Percentiles rank a stretch among this genome's conserved stretches.
phyloP scores from a whole-genome alignment of 1,140 invertebrate genomes.

The Mizuhopecten yessoensis region DNA sequence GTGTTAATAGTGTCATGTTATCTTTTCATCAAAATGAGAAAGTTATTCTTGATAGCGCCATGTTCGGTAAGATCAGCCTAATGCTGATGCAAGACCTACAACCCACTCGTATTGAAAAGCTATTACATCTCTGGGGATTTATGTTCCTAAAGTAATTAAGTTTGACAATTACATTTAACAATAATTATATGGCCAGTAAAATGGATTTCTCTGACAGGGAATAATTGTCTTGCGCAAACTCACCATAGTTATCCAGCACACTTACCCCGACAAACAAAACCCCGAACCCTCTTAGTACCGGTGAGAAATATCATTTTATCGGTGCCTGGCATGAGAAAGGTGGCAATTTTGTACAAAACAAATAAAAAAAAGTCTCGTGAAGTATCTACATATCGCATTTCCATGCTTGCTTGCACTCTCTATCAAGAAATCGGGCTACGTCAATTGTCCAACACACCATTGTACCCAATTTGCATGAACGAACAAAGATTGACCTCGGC shows the following conservation, averaged over 20 bases:
- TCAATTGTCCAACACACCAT: slow-evolving; percentile 25
- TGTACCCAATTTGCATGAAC: slow-evolving; percentile 28
- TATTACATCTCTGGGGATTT: background rate
- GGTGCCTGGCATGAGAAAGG: slow-evolving; percentile 21
- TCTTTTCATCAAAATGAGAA: slow-evolving; percentile 39
- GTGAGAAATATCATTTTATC: slow-evolving; percentile 35
- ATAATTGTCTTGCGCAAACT: slow-evolving; percentile 7
- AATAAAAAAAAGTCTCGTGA: slow-evolving; percentile 35
- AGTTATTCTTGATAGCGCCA: slow-evolving; percentile 16
- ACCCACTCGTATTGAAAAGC: background rate
- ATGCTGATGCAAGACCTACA: slow-evolving; percentile 10
- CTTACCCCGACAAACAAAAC: background rate
- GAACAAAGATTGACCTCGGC: slow-evolving; percentile 52
- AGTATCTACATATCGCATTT: slow-evolving; percentile 35
- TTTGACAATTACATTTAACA: slow-evolving; percentile 40
- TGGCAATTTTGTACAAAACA: slow-evolving; percentile 39
- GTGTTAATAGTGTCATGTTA: slow-evolving; percentile 17
- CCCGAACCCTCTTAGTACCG: background rate
- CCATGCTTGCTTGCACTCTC: slow-evolving; percentile 31
- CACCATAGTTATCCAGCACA: slow-evolving; percentile 10
- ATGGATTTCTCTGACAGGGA: slow-evolving; percentile 32
- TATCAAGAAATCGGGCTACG: slow-evolving; percentile 32
- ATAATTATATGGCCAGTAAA: slow-evolving; percentile 17
- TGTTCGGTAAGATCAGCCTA: slow-evolving; percentile 23
- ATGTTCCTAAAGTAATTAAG: slow-evolving; percentile 29